These are phyloP conservation scores for Campylomormyrus tamandua DNA, from an alignment of 2,113 vertebrate genomes.

Conservation along the genomic window DNA sequence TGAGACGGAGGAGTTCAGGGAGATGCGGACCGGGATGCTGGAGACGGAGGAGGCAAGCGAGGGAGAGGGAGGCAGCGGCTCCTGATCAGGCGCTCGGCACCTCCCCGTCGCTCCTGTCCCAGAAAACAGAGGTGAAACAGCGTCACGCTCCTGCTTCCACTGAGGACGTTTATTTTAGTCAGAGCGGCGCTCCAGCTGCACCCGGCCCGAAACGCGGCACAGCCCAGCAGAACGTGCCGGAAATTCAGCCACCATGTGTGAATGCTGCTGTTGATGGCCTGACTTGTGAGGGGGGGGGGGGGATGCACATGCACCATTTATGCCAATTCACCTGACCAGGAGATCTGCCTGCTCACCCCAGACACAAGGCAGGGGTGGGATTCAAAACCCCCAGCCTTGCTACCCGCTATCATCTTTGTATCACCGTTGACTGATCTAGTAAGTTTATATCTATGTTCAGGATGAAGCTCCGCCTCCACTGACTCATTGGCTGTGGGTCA, in stretches of 20 bases:
- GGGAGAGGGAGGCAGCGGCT: background rate
- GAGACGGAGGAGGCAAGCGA: background rate
- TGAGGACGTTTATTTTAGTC: conserved; percentile 10
- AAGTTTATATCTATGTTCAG: background rate
- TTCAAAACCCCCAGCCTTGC: background rate
- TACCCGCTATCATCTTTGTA: background rate
- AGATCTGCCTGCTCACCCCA: background rate
- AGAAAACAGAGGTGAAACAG: conserved; percentile 5
- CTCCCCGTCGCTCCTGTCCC: background rate
- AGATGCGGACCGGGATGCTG: background rate
- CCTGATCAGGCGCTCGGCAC: background rate
- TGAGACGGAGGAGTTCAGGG: background rate
- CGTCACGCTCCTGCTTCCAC: background rate
- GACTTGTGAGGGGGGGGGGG: background rate
- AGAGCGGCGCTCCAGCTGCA: background rate
- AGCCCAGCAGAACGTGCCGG: background rate
- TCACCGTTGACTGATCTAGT: background rate
- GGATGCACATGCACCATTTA: background rate
- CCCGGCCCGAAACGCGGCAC: background rate
- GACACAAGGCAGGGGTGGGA: background rate
- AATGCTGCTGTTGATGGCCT: background rate
- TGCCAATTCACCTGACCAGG: background rate
- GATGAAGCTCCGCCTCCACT: background rate
- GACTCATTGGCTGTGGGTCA: background rate
- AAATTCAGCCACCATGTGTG: background rate